Conservation (phyloP, 92 coral and sea anemone genomes). For the Paragorgia papillata region DNA sequence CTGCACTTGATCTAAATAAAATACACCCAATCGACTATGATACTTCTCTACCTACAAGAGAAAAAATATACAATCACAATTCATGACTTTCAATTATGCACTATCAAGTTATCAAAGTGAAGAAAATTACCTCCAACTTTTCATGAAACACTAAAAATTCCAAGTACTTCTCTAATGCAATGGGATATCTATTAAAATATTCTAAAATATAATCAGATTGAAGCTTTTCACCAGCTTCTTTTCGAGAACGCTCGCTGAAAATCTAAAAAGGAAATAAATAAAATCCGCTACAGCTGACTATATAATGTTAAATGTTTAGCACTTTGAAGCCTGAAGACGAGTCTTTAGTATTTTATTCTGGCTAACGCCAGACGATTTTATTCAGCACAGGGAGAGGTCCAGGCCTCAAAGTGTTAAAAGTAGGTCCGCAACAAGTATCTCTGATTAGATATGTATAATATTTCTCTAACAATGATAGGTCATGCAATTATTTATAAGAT, state of each 20-base stretch:
- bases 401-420: no score
- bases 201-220: conserved; percentile 76
- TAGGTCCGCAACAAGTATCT: no score
- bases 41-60: conserved; percentile 87
- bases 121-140: conserved; percentile 84
- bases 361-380: no score
- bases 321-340: no score
- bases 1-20: conserved; percentile 81
- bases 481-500: no score
- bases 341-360: no score
- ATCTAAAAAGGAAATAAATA: conserved; percentile 64
- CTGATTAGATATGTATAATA: no score
- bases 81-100: no score
- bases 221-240: conserved; percentile 65
- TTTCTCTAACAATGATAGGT: no score
- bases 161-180: conserved; percentile 74
- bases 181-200: conserved; percentile 81
- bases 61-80: not conserved
- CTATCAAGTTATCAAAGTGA: no score
- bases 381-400: no score
- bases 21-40: conserved; percentile 84
- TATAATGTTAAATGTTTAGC: not conserved
- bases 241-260: conserved; percentile 69
- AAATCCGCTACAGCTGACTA: no score
- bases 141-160: conserved; percentile 77